Percentiles rank a stretch among this genome's conserved stretches.
phyloP scores from a whole-genome alignment of 2,113 vertebrate genomes.

The Alectura lathami region DNA sequence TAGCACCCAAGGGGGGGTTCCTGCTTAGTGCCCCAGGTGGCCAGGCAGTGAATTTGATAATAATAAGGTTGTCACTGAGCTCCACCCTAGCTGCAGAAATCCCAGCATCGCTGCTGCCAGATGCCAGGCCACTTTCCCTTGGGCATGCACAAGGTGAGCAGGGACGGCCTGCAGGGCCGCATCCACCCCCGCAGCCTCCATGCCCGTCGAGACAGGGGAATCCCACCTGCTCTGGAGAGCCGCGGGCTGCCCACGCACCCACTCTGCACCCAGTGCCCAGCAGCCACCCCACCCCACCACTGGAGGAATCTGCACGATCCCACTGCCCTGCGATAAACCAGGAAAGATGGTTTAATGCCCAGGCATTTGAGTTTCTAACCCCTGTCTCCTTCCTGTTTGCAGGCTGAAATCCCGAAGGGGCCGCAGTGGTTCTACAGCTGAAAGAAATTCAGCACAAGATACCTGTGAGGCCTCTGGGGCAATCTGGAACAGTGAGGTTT shows the following conservation, averaged over 20 bases:
- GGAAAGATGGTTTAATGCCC: not conserved
- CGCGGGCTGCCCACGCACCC: too few species aligned
- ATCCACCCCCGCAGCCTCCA: too few species aligned
- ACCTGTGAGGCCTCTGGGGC: not conserved
- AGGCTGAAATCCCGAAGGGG: not conserved
- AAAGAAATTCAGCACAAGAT: not conserved
- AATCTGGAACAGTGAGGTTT: not conserved
- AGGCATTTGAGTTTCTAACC: not conserved
- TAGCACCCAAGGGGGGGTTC: not conserved
- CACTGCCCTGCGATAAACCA: not conserved
- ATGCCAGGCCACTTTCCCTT: too few species aligned
- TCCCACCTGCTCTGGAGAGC: too few species aligned
- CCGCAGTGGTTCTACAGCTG: not conserved
- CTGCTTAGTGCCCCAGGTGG: not conserved
- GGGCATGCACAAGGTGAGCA: too few species aligned
- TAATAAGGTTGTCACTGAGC: not conserved
- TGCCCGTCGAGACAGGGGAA: too few species aligned
- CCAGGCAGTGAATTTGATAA: not conserved
- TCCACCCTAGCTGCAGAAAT: too few species aligned
- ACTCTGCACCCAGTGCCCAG: not conserved
- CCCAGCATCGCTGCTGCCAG: too few species aligned
- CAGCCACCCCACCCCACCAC: too few species aligned
- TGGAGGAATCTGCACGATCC: not conserved
- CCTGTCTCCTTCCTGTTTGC: not conserved
- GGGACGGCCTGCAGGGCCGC: too few species aligned